A percentile compares a stretch with the other conserved stretches of the same genome.
These are phyloP conservation scores for Aldabrachelys gigantea DNA, from an alignment of 2,113 vertebrate species.

Conservation along the genomic window DNA sequence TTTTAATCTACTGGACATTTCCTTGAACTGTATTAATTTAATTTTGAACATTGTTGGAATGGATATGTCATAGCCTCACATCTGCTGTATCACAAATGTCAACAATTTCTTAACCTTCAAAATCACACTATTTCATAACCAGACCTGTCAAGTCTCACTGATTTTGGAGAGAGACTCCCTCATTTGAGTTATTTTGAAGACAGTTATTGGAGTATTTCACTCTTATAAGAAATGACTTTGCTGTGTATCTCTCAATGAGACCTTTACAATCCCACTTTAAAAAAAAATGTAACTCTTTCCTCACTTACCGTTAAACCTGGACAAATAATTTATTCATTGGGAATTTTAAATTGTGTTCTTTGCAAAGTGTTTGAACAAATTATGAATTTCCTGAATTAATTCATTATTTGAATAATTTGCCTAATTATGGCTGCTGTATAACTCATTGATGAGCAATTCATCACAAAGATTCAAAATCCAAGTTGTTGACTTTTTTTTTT, in stretches of 20 bases:
- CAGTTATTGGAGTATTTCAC: not conserved
- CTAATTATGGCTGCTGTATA: not conserved
- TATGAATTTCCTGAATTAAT: accelerated
- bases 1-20: conserved; percentile 11
- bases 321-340: not conserved
- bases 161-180: not conserved
- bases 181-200: not conserved
- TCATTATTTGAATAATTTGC: not conserved
- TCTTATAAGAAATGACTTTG: not conserved
- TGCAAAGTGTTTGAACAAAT: not conserved
- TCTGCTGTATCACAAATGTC: not conserved
- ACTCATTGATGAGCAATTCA: not conserved
- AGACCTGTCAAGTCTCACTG: not conserved
- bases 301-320: not conserved
- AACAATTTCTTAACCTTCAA: not conserved
- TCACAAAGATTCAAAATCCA: not conserved
- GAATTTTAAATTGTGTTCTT: not conserved
- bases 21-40: conserved; percentile 17
- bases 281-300: not conserved
- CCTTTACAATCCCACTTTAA: not conserved
- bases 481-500: not conserved
- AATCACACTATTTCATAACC: not conserved
- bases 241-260: not conserved
- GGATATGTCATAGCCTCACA: not conserved
- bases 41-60: conserved; percentile 2